phyloP scores from a whole-genome alignment of 1,140 invertebrate species.

The Metopolophium dirhodum region DNA sequence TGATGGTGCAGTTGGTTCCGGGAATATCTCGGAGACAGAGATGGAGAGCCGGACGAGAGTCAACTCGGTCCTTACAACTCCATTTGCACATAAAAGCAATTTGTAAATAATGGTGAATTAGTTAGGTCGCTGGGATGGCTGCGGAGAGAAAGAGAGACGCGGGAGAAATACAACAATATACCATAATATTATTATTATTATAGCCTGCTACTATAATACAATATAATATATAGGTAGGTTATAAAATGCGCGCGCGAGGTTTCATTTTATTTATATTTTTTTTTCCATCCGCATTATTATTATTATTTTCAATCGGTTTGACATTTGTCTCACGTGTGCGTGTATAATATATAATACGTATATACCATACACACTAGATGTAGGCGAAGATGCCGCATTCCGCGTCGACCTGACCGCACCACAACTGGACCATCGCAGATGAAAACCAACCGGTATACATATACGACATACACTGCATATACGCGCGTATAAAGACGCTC shows the following conservation, averaged over 20 bases:
- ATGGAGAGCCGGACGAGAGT: background rate
- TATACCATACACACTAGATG: background rate
- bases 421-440: conserved; percentile 46
- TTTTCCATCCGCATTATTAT: background rate
- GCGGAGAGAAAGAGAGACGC: background rate
- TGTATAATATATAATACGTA: background rate
- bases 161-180: background rate
- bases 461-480: background rate
- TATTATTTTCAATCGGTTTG: conserved; percentile 50
- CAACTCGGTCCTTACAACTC: background rate
- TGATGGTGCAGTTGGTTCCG: background rate
- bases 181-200: background rate
- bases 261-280: conserved; percentile 24
- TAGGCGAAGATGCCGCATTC: conserved; percentile 55
- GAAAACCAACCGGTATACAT: conserved; percentile 45
- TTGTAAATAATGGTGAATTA: conserved; percentile 37
- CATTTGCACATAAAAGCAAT: conserved; percentile 42
- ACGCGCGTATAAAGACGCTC: conserved; percentile 32
- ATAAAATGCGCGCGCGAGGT: background rate
- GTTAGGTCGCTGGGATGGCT: background rate
- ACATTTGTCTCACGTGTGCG: conserved; percentile 48
- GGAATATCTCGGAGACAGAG: background rate
- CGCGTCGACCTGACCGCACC: conserved; percentile 17
- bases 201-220: background rate
- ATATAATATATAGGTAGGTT: background rate